A percentile compares a stretch with the other conserved stretches of the same genome.
These are phyloP conservation scores for Zaprionus camerounensis DNA, from an alignment of 1,140 invertebrate genomes.

Conservation along the genomic window DNA sequence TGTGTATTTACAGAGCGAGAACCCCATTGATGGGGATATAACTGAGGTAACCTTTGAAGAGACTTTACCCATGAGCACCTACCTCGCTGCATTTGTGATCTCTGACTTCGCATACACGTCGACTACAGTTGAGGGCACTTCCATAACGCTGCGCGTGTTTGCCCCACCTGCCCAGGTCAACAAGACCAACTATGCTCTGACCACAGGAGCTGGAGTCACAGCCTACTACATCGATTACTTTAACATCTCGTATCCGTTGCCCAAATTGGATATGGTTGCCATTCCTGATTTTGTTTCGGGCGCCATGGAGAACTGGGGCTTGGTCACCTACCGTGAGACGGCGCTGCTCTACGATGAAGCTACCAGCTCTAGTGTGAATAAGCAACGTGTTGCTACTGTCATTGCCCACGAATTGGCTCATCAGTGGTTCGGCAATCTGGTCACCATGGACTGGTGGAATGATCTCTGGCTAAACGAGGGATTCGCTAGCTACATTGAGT, in stretches of 20 bases:
- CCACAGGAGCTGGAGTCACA: conserved; percentile 91
- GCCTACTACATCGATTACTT: conserved; percentile 96
- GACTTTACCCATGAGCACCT: conserved; percentile 96
- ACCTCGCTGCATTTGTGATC: conserved; percentile 95
- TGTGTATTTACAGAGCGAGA: conserved; percentile 48
- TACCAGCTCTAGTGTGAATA: conserved; percentile 89
- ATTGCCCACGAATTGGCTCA: conserved; percentile 97
- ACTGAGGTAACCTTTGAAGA: conserved; percentile 88
- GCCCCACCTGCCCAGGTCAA: conserved; percentile 90
- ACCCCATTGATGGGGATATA: conserved; percentile 52
- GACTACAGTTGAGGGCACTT: conserved; percentile 85
- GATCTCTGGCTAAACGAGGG: conserved; percentile 97
- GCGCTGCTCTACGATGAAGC: conserved; percentile 90
- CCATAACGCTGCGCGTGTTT: conserved; percentile 89
- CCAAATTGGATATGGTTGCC: conserved; percentile 95
- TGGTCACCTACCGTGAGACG: conserved; percentile 93
- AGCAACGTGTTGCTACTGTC: conserved; percentile 91
- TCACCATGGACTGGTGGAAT: conserved; percentile 96
- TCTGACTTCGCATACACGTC: conserved; percentile 91
- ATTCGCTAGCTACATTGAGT: conserved; percentile 94
- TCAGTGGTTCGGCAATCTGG: conserved; percentile 96
- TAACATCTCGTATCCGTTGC: conserved; percentile 92
- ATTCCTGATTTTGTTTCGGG: conserved; percentile 98
- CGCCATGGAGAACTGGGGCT: conserved; percentile 98
- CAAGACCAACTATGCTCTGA: conserved; percentile 92